Evolutionary conservation across 2,888 invertebrate species (phyloP).

Genomic region (Meandrusa payeni): DNA sequence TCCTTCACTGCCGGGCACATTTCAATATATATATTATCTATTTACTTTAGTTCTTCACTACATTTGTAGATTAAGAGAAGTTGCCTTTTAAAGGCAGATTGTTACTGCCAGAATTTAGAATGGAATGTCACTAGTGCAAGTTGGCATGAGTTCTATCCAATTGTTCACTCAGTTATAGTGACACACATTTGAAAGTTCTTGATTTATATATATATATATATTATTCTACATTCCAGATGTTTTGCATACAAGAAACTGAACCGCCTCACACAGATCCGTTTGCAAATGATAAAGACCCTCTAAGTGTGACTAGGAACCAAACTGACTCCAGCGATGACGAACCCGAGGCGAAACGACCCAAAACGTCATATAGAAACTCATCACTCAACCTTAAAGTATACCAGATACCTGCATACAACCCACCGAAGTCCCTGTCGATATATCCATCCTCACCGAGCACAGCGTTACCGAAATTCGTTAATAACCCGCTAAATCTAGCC

Average conservation of each 20-base stretch:
- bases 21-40: no score
- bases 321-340: constrained; percentile 67
- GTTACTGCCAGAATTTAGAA: no score
- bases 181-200: no score
- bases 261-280: constrained; percentile 53
- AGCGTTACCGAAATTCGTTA: constrained; percentile 63
- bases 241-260: constrained; percentile 68
- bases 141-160: no score
- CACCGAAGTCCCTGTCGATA: constrained; percentile 58
- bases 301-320: constrained; percentile 36
- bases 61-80: no score
- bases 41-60: no score
- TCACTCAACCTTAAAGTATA: constrained; percentile 67
- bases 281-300: constrained; percentile 47
- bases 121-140: no score
- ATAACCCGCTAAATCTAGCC: constrained; percentile 66
- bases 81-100: no score
- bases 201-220: background rate
- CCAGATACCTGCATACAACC: constrained; percentile 65
- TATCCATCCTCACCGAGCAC: constrained; percentile 47
- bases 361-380: constrained; percentile 45
- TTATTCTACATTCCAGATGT: constrained; percentile 52
- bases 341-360: constrained; percentile 56
- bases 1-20: no score
- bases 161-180: no score